A percentile compares a stretch with the other conserved stretches of the same genome.
phyloP scores from a whole-genome alignment of 2,113 vertebrate species.

The Geococcyx californianus region DNA sequence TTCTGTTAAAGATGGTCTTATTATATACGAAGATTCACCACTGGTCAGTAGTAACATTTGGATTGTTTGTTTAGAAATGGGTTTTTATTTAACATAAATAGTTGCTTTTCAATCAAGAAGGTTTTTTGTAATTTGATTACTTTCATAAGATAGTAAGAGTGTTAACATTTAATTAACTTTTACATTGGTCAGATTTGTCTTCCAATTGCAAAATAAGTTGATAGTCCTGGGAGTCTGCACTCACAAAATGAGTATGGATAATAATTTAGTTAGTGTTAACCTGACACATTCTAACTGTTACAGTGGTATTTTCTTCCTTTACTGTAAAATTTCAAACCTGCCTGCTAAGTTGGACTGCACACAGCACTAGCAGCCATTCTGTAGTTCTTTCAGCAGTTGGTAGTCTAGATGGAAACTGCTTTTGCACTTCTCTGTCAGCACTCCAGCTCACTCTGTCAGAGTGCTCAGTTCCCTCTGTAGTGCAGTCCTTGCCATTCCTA shows the following conservation, averaged over 20 bases:
- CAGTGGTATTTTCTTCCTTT: background rate
- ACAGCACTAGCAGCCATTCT: background rate
- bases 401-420: background rate
- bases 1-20: conserved; percentile 91
- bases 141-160: background rate
- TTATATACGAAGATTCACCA: conserved; percentile 94
- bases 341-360: background rate
- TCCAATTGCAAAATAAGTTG: background rate
- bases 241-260: background rate
- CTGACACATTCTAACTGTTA: background rate
- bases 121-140: background rate
- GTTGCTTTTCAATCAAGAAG: background rate
- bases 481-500: background rate
- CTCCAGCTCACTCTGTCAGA: background rate
- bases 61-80: background rate
- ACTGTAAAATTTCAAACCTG: background rate
- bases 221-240: background rate
- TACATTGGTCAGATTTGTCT: background rate
- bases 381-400: background rate
- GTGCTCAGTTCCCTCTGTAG: background rate
- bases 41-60: conserved; percentile 79
- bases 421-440: background rate
- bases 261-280: background rate
- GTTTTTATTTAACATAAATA: background rate
- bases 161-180: background rate